These are phyloP conservation scores for Jaculus jaculus DNA, from an alignment of 2,113 vertebrate species.

Conservation along the genomic window DNA sequence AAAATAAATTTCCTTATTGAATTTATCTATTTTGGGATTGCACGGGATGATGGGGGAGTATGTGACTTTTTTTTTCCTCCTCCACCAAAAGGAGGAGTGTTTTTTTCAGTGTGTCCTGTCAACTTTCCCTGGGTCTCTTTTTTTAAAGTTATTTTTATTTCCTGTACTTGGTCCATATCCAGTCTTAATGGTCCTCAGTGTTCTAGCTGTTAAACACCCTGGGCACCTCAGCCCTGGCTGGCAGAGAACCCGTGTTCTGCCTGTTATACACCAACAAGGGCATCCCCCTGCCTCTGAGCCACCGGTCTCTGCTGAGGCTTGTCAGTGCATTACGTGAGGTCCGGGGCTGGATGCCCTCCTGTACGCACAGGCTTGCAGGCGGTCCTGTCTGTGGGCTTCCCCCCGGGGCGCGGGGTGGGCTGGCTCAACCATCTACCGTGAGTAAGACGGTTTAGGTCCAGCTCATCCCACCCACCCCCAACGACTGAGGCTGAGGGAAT, in stretches of 20 bases:
- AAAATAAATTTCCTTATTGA: background rate
- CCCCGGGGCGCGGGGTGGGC: background rate
- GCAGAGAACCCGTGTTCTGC: no score
- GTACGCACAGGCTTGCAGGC: background rate
- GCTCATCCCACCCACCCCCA: background rate
- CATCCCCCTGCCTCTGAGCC: background rate
- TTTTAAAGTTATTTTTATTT: background rate
- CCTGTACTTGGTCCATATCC: background rate
- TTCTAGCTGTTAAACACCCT: background rate
- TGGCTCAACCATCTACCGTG: background rate
- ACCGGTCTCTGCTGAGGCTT: background rate
- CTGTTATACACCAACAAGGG: background rate
- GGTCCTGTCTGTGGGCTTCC: background rate
- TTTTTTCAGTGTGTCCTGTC: background rate
- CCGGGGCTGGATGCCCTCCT: background rate
- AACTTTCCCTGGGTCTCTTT: background rate
- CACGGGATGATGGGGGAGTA: background rate
- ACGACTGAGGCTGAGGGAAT: background rate
- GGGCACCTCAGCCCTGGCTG: background rate
- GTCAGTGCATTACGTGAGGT: rapidly evolving
- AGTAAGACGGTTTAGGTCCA: background rate
- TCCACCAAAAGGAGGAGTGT: no score
- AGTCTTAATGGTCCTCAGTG: background rate
- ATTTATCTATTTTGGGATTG: constrained; percentile 54
- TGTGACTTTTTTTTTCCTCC: no score